phyloP scores from a whole-genome alignment of 2,888 invertebrate genomes.

The Neoaliturus tenellus region DNA sequence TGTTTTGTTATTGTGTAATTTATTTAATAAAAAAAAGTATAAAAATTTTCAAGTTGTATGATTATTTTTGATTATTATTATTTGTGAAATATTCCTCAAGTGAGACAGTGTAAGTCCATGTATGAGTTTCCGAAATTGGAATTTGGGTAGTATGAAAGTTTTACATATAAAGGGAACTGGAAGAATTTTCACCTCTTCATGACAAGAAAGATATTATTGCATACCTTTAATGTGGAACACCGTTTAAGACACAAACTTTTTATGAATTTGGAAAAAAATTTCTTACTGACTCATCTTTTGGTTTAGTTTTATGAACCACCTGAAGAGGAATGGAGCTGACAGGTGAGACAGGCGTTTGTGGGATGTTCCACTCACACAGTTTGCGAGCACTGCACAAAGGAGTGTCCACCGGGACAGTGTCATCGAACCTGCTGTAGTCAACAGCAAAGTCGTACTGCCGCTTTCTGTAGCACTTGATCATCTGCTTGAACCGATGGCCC shows the following conservation, averaged over 20 bases:
- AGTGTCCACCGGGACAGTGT: constrained; percentile 79
- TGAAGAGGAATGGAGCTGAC: background rate
- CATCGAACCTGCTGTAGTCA: constrained; percentile 79
- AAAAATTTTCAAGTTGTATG: no score
- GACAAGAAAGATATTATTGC: no score
- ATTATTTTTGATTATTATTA: no score
- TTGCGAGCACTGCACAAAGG: constrained; percentile 73
- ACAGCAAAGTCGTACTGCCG: constrained; percentile 73
- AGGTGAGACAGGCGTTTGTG: background rate
- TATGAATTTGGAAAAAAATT: no score
- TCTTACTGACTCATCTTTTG: background rate
- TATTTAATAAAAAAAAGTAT: constrained; percentile 6
- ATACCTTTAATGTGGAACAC: no score
- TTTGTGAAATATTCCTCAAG: no score
- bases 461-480: constrained; percentile 75
- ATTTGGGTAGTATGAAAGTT: no score
- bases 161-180: no score
- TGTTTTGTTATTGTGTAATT: constrained; percentile 9
- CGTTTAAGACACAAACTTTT: no score
- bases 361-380: constrained; percentile 53
- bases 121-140: no score
- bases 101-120: no score
- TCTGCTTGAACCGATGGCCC: constrained; percentile 87
- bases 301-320: background rate
- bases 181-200: no score